Evolutionary conservation across 2,888 invertebrate species (phyloP), one percentile per base, ranked within the genome.

Genomic region (Drosophila conformis): DNA sequence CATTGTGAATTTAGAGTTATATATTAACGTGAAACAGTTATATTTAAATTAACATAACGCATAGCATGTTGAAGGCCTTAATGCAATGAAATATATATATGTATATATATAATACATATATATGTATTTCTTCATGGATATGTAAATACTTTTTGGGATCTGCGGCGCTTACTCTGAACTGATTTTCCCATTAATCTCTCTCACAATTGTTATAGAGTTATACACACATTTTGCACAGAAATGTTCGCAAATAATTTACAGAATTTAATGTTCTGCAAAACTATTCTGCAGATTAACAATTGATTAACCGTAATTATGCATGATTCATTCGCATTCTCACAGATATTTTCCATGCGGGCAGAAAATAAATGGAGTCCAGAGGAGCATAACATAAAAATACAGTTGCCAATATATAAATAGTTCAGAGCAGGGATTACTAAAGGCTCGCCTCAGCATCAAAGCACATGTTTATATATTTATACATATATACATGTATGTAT

Each of bases 301-400:
- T 38, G 33, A 75, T 35, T 53, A 46, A 33, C 40, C 35, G 13
- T 52, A 57, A 29, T 49, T 18, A 31, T 58, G 69, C 58, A 25
- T 33, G 31, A 27, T 48, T 46, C 57, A 62, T 35, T 78, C 56
- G 42, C 69, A 71, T 80, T 69, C 78, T 65, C 31, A 38, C 36
- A 63, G 31, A 63, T 80, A 77, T 80, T 78, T 78, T 77, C 73
- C 81, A 72, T 49, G 38, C n/a, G 4, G 27, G 18, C 48, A 72
- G 65, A 80, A 78, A 78, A 78, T 76, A 80, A 56, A 76, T 64
- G 77, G 80, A 78, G 62, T 80, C 61, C 58, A 38, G 25, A 31
- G 48, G 31, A 65, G 42, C 64, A 40, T 42, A 38, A 33, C 36
- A 21, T 13, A 35, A 49, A 49, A 38, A 21, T 27, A 52, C 40